Percentiles rank a stretch among this genome's conserved stretches.
phyloP scores from a whole-genome alignment of 2,888 invertebrate genomes.

The Eupithecia insigniata region DNA sequence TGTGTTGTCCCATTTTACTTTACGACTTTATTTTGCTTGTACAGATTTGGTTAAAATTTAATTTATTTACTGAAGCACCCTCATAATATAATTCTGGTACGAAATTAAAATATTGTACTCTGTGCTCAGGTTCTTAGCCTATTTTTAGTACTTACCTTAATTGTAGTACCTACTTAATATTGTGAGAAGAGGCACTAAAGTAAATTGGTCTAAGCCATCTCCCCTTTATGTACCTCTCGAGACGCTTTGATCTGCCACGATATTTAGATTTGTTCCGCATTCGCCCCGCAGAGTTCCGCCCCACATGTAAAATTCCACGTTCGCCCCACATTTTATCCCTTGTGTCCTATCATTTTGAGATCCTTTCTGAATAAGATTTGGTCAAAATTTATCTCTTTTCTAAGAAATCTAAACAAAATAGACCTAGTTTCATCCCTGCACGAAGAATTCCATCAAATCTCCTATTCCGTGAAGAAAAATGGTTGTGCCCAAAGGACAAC shows the following conservation, averaged over 20 bases:
- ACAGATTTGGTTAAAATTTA: not conserved
- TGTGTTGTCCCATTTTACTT: too few species aligned
- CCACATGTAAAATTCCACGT: too few species aligned
- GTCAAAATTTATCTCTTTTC: not conserved
- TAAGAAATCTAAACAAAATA: not conserved
- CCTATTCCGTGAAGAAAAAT: slow-evolving; percentile 27
- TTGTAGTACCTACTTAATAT: not conserved
- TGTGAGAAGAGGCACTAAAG: too few species aligned
- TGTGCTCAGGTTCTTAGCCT: not conserved
- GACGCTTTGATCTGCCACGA: too few species aligned
- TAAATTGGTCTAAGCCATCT: too few species aligned
- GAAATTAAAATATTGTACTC: not conserved
- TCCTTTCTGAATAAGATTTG: not conserved
- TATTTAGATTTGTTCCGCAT: too few species aligned
- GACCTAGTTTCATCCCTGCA: slow-evolving; percentile 8
- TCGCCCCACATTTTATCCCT: too few species aligned
- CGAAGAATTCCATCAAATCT: slow-evolving; percentile 30
- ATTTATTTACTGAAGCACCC: not conserved
- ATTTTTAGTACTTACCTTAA: too few species aligned
- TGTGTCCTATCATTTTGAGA: not conserved
- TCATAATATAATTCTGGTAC: not conserved
- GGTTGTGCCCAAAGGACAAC: slow-evolving; percentile 21
- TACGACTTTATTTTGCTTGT: too few species aligned
- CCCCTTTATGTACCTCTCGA: too few species aligned
- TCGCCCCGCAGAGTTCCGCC: too few species aligned